These are phyloP conservation scores for Limenitis camilla DNA, from an alignment of 2,888 invertebrate genomes.

Conservation along the genomic window DNA sequence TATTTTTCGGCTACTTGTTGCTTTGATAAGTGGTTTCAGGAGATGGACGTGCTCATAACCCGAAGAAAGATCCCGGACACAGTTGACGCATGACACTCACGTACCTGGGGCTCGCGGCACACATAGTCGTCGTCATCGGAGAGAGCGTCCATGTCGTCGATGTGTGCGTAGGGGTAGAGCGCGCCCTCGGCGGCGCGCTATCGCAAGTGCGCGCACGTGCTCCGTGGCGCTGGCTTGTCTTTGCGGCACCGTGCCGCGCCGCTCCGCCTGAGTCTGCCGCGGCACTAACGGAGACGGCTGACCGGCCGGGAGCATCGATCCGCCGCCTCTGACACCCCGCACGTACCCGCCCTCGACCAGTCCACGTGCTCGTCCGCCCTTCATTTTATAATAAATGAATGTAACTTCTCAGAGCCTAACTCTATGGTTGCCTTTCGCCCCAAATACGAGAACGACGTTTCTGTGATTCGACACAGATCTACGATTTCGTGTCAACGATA, in stretches of 20 bases:
- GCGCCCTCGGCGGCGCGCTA: slow-evolving; percentile 58
- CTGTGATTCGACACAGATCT: not conserved
- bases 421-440: not conserved
- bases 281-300: slow-evolving; percentile 43
- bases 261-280: slow-evolving; percentile 67
- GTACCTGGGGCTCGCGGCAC: slow-evolving; percentile 67
- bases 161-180: slow-evolving; percentile 38
- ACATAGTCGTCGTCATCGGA: slow-evolving; percentile 69
- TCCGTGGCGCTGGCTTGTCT: slow-evolving; percentile 50
- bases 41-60: slow-evolving; percentile 18
- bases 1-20: slow-evolving; percentile 60
- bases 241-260: slow-evolving; percentile 65
- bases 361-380: slow-evolving; percentile 31
- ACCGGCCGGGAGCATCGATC: slow-evolving; percentile 47
- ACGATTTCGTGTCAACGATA: not conserved
- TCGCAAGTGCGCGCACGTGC: slow-evolving; percentile 58
- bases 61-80: slow-evolving; percentile 11
- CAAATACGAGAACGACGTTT: not conserved
- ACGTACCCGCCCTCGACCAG: slow-evolving; percentile 33
- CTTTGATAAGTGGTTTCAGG: slow-evolving; percentile 27
- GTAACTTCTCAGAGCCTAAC: not conserved
- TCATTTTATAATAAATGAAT: slow-evolving; percentile 2
- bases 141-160: slow-evolving; percentile 65
- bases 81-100: slow-evolving; percentile 22
- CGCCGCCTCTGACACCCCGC: slow-evolving; percentile 42